Evolutionary conservation across 1,140 invertebrate genomes (phyloP), one percentile per base, ranked within the genome.

Genomic region (Cyclina sinensis): DNA sequence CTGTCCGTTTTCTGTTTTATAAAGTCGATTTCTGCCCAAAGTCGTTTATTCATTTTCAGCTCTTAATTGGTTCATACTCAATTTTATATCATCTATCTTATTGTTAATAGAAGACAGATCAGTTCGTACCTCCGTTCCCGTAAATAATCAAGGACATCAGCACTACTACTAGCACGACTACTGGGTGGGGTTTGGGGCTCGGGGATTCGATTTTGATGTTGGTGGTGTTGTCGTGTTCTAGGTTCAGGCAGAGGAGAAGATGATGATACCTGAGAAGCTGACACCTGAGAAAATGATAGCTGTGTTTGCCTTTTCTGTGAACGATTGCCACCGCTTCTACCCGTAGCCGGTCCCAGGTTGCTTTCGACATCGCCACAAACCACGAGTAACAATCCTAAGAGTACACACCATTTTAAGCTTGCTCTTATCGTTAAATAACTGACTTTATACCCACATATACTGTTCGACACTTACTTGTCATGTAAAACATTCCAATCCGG

Each of bases 41-140:
- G n/a, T n/a, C n/a, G n/a, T n/a, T 54, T 80, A 30, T 80, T 80
- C 78, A 54, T 80, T 80, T 80, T 80, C 78, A 18, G 24, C 35
- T 30, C 54, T 80, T 16, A 80, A 30, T 51, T 80, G 27, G 35
- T 80, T 80, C 43, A 80, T 37, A 35, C 18, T 51, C 21, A 35
- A 27, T 18, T 51, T 80, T 0, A 80, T 46, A 24, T 80, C 78
- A 46, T 80, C 48, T 46, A 80, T 80, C 54, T 80, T 80, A 30
- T 51, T 30, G 46, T 80, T 80, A 27, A 80, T 80, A 54, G 43
- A 80, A 24, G 78, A 48, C 12, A 80, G 46, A 30, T 80, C 39
- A 30, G 21, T n/a, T 54, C 78, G 30, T 32, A 74, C 70, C 70
- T 74, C 70, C 54, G 78, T 21, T 46, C 78, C 4, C 43, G 73